A percentile compares a stretch with the other conserved stretches of the same genome.
Evolutionary conservation across 2,888 invertebrate species (phyloP).

Genomic region (Drosophila kambysellisi): DNA sequence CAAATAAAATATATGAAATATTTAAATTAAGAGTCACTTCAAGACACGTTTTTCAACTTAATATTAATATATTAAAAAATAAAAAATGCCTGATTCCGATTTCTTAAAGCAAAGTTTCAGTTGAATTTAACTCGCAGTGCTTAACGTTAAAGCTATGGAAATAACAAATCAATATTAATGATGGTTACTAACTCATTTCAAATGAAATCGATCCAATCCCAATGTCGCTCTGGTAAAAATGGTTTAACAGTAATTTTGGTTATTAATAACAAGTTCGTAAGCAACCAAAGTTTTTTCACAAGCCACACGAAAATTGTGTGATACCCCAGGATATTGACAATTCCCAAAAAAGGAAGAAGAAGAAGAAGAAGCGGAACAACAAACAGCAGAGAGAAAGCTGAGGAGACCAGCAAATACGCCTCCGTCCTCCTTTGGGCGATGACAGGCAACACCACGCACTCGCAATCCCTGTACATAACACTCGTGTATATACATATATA

Average conservation of each 20-base stretch:
- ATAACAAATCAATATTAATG: constrained; percentile 18
- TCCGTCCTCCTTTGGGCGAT: constrained; percentile 48
- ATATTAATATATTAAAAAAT: background rate
- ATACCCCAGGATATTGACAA: constrained; percentile 20
- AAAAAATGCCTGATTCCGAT: background rate
- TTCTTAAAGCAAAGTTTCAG: background rate
- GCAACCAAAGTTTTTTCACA: constrained; percentile 30
- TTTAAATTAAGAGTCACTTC: background rate
- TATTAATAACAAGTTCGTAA: constrained; percentile 17
- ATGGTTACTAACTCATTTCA: background rate
- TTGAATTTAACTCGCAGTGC: background rate
- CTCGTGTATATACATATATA: background rate
- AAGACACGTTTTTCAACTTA: background rate
- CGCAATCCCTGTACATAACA: constrained; percentile 45
- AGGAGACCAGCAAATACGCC: background rate
- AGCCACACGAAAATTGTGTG: constrained; percentile 21
- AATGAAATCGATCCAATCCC: constrained; percentile 5
- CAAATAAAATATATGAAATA: background rate
- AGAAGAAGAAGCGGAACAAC: constrained; percentile 26
- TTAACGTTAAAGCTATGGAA: background rate
- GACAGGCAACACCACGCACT: constrained; percentile 51
- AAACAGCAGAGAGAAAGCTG: constrained; percentile 24
- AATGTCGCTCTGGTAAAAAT: constrained; percentile 3
- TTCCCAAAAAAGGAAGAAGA: constrained; percentile 1
- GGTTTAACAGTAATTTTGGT: constrained; percentile 9